Evolutionary conservation across 2,797 vertebrate species (phyloP), one percentile per base, ranked within the genome.

Genomic region (Phataginus tetradactyla): DNA sequence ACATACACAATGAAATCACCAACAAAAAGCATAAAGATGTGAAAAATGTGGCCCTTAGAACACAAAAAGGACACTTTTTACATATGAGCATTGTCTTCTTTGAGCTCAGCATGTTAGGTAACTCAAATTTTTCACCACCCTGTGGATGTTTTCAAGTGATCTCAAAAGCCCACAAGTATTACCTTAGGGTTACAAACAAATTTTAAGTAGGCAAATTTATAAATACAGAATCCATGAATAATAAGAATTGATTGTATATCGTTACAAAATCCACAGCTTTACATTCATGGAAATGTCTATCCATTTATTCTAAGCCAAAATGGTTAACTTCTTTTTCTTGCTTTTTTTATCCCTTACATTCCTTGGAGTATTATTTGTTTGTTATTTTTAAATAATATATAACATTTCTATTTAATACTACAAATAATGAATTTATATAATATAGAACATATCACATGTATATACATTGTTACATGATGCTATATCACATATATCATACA

Each of bases 301-400:
- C 69, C 18, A 66, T 63, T 90, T 51, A 75, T 92, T 90, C 39
- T 90, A 94, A 92, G 34, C 21, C 51, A 12, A 63, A 37, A 49
- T 77, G 10, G 42, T 59, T 93, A 68, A 96, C 71, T 93, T 94
- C 3, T 83, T 71, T 95, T 90, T 61, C 23, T 27, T 87, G 12
- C 10, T 45, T 45, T 45, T 87, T 94, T 95, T 51, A 87, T 25
- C 25, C 32, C 39, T 87, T 90, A 34, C 15, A 29, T 81, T 71
- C 66, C 49, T 90, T 77, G 14, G 55, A 55, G 7, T 37, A 79
- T 88, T 91, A 2, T 75, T 87, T 71, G 14, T 91, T 79, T 90
- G 53, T 32, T 18, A 79, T 51, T 95, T 86, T 21, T 21, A 80
- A 92, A 84, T 80, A 93, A 66, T 51, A 86, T 57, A 63, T 74